Evolutionary conservation across 1,140 invertebrate species (phyloP).

Genomic region (Vanessa tameamea): DNA sequence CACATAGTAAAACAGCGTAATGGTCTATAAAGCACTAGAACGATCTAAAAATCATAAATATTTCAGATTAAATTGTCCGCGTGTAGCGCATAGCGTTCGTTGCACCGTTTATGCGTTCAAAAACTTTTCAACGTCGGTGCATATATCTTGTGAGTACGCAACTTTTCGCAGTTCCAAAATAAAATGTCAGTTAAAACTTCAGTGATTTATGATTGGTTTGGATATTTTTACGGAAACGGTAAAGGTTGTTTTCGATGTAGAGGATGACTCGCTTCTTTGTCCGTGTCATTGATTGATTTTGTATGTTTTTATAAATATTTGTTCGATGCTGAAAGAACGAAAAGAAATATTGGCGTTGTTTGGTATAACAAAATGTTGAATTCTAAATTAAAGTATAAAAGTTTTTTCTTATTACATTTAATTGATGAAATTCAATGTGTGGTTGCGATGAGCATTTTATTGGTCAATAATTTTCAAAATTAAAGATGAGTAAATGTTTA

Average conservation of each 20-base stretch:
- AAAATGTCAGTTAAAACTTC: constrained; percentile 59
- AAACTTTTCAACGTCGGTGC: constrained; percentile 19
- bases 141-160: constrained; percentile 31
- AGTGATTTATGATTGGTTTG: constrained; percentile 55
- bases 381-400: background rate
- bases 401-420: too few species aligned
- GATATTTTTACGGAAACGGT: constrained; percentile 48
- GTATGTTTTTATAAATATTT: constrained; percentile 13
- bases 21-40: constrained; percentile 35
- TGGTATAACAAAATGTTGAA: background rate
- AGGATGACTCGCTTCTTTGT: constrained; percentile 36
- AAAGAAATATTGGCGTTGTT: background rate
- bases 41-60: constrained; percentile 44
- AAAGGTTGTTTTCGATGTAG: constrained; percentile 52
- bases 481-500: too few species aligned
- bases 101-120: constrained; percentile 28
- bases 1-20: constrained; percentile 34
- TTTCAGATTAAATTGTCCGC: constrained; percentile 47
- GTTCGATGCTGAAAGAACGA: background rate
- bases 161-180: constrained; percentile 57
- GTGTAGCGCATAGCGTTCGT: constrained; percentile 39
- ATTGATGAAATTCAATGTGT: too few species aligned
- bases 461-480: too few species aligned
- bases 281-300: constrained; percentile 44
- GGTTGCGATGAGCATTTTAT: too few species aligned